Evolutionary conservation across 2,888 invertebrate genomes (phyloP).

Genomic region (Lottia gigantea): DNA sequence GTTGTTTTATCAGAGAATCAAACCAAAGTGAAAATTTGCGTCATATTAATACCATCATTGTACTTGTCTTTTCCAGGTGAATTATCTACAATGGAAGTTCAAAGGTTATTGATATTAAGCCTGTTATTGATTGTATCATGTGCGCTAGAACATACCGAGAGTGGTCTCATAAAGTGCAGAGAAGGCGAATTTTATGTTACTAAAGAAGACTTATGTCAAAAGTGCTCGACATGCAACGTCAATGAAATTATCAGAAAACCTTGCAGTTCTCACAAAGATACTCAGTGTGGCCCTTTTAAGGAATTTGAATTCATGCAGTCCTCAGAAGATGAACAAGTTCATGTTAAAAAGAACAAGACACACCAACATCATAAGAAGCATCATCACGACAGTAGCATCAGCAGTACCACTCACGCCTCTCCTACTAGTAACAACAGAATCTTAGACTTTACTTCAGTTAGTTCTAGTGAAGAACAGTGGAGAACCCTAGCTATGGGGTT

Average conservation of each 20-base stretch:
- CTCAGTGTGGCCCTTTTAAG: constrained; percentile 36
- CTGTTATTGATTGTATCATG: background rate
- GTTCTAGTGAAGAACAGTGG: constrained; percentile 21
- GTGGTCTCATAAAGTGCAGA: background rate
- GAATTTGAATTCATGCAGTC: constrained; percentile 32
- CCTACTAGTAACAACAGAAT: background rate
- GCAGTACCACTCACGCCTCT: background rate
- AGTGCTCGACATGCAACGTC: constrained; percentile 32
- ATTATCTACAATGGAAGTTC: background rate
- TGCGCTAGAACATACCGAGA: background rate
- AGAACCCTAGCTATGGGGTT: constrained; percentile 24
- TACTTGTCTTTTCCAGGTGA: too few relatives aligned
- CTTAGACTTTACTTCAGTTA: constrained; percentile 17
- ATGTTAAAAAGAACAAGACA: background rate
- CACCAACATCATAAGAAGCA: constrained; percentile 14
- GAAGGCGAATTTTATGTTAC: background rate
- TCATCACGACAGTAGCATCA: constrained; percentile 9
- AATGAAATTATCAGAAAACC: constrained; percentile 37
- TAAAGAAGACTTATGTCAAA: constrained; percentile 14
- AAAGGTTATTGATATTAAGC: background rate
- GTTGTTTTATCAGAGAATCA: background rate
- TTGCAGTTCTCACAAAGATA: constrained; percentile 28
- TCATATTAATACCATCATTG: too few relatives aligned
- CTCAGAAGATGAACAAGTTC: constrained; percentile 11
- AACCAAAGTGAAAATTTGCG: too few relatives aligned